Base-by-base conservation (phyloP, 2,113 vertebrate species). In the Panthera tigris region DNA sequence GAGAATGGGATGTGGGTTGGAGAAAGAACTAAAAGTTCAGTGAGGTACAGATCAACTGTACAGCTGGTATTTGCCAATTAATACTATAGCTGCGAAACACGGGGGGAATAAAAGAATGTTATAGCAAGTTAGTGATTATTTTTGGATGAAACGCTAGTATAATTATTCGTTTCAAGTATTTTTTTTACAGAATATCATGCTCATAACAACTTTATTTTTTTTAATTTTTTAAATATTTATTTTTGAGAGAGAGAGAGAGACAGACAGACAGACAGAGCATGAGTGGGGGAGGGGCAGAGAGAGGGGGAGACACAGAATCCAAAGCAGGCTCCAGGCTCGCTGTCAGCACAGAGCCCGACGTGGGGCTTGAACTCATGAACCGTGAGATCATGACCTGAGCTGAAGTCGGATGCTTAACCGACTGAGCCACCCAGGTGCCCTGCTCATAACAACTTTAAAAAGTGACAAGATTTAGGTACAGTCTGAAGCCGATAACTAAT, bases 21-120 rank as follows among this genome's bases (percentile, higher is more conserved):
- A 55, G 45, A 92, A 92, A 45, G 39, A 89, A 80, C 61, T 48
- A 84, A 76, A 63, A 74, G 69, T 68, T 68, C 25, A 74, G 25
- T 33, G 65, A 93, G 23, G 68, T 33, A 45, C n/a, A 55, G 36
- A 78, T 66, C 69, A 87, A 61, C 50, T 31, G 9, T 29, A 10
- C 65, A 82, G 45, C 61, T 96, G 86, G 73, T 97, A 96, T 73
- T 80, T 91, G 39, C 85, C 71, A 89, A 81, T 97, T 98, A 98
- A 96, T 96, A 97, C 66, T 91, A 31, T 69, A 18, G 9, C 0
- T 86, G 41, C 85, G 95, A 78, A 91, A 92, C 83, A 97, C 85
- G 91, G 39, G 45, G 45, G 45, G 45, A 33, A 95, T 92, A 96
- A 84, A 86, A 61, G 78, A 92, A 9, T 1, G 5, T 41, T 6